phyloP scores from a whole-genome alignment of 64 coral and sea anemone genomes.

The Trachythela sp. region DNA sequence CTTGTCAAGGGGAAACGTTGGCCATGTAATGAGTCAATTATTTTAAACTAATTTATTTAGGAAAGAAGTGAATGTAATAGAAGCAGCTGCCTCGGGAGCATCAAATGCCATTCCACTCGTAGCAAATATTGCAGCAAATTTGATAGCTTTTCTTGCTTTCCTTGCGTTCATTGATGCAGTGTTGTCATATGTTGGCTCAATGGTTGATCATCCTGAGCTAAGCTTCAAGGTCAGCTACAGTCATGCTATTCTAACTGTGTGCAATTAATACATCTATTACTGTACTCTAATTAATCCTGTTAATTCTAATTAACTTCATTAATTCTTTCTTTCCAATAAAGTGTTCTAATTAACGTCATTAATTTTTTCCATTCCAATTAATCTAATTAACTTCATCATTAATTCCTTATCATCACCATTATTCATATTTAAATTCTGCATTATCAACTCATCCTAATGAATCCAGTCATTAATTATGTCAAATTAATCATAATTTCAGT shows the following conservation, averaged over 20 bases:
- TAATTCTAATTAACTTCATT: no score
- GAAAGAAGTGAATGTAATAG: constrained; percentile 72
- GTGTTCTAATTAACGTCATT: not conserved
- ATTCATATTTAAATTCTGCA: no score
- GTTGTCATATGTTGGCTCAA: constrained; percentile 85
- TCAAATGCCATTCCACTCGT: constrained; percentile 66
- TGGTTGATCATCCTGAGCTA: constrained; percentile 81
- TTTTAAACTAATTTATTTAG: constrained; percentile 28
- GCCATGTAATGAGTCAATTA: not conserved
- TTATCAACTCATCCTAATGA: no score
- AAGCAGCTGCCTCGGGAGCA: constrained; percentile 85
- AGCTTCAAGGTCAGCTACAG: constrained; percentile 66
- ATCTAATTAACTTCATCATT: no score
- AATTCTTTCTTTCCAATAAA: no score
- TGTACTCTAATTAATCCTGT: not conserved
- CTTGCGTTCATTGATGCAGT: constrained; percentile 84
- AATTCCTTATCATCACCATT: no score
- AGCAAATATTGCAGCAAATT: constrained; percentile 92
- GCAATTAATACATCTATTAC: not conserved
- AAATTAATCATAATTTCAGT: not conserved
- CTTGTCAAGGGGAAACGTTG: no score
- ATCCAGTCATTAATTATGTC: not conserved
- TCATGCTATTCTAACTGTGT: not conserved
- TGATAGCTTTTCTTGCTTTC: constrained; percentile 96
- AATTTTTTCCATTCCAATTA: no score